phyloP scores from a whole-genome alignment of 2,888 invertebrate genomes.

The Agrilus cyanescens region DNA sequence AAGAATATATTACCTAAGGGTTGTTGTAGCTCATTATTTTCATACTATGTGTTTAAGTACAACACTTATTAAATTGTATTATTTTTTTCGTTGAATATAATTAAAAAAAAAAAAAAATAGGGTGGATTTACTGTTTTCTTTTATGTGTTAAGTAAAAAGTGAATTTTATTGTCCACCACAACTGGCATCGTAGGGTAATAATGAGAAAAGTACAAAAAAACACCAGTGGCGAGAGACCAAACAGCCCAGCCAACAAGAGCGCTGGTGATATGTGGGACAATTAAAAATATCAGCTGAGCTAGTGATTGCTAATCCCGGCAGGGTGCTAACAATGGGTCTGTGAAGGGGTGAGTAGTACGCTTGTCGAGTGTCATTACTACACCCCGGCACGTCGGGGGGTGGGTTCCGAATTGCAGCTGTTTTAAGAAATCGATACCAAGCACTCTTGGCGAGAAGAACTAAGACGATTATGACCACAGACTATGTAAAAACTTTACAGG shows the following conservation, averaged over 20 bases:
- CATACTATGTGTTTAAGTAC: too few relatives aligned
- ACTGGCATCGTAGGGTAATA: background rate
- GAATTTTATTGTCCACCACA: background rate
- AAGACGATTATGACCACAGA: background rate
- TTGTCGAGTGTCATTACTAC: constrained; percentile 33
- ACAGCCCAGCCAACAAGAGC: too few relatives aligned
- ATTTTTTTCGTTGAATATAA: too few relatives aligned
- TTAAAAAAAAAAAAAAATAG: too few relatives aligned
- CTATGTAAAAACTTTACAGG: background rate
- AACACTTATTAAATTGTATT: too few relatives aligned
- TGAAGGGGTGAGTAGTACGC: constrained; percentile 22
- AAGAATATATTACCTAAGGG: too few relatives aligned
- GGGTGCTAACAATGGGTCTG: constrained; percentile 25
- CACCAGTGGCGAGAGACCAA: background rate
- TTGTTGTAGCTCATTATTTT: too few relatives aligned
- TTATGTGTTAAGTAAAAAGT: too few relatives aligned
- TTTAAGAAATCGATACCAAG: constrained; percentile 20
- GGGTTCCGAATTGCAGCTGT: constrained; percentile 26
- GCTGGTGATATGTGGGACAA: constrained; percentile 16
- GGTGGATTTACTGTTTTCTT: too few relatives aligned
- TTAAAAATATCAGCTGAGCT: constrained; percentile 18
- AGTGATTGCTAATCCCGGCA: constrained; percentile 28
- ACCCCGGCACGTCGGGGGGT: constrained; percentile 30
- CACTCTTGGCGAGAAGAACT: background rate
- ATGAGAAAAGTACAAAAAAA: background rate